A percentile compares a stretch with the other conserved stretches of the same genome.
Conservation (phyloP, 2,888 invertebrate genomes). For the Sarcophaga rosellei region DNA sequence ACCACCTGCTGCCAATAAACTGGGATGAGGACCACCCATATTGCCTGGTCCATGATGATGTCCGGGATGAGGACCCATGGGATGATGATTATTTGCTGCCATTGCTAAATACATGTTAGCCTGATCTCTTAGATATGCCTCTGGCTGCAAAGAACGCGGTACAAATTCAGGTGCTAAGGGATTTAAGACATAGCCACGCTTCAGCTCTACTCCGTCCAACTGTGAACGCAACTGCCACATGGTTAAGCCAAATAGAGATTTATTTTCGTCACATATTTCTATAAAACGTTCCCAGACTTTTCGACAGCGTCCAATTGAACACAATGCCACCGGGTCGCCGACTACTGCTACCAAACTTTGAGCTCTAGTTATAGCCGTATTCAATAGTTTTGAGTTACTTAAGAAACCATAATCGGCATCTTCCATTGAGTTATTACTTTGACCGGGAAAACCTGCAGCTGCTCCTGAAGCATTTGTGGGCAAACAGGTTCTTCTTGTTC, state of each 20-base stretch:
- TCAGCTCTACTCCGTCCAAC: conserved; percentile 88
- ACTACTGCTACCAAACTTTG: conserved; percentile 92
- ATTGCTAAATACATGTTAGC: conserved; percentile 77
- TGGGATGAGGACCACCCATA: conserved; percentile 67
- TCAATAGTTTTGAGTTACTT: conserved; percentile 90
- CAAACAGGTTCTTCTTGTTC: conserved; percentile 88
- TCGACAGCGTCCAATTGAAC: conserved; percentile 90
- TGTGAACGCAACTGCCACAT: conserved; percentile 86
- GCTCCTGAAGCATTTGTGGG: conserved; percentile 76
- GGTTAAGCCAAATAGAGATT: conserved; percentile 88
- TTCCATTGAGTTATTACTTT: conserved; percentile 78
- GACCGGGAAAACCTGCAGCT: conserved; percentile 69
- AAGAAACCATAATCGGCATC: conserved; percentile 90
- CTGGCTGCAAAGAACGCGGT: conserved; percentile 84
- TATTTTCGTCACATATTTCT: conserved; percentile 86
- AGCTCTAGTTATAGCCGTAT: conserved; percentile 91
- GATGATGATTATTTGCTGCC: conserved; percentile 72
- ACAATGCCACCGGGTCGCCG: conserved; percentile 91
- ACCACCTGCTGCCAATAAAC: conserved; percentile 59
- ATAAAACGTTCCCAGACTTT: conserved; percentile 91
- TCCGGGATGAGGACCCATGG: conserved; percentile 71
- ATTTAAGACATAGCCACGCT: conserved; percentile 89
- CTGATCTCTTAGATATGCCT: conserved; percentile 82
- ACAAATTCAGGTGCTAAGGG: conserved; percentile 91
- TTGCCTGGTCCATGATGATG: conserved; percentile 69